Conservation (phyloP, 2,113 vertebrate genomes). For the Corapipo altera region DNA sequence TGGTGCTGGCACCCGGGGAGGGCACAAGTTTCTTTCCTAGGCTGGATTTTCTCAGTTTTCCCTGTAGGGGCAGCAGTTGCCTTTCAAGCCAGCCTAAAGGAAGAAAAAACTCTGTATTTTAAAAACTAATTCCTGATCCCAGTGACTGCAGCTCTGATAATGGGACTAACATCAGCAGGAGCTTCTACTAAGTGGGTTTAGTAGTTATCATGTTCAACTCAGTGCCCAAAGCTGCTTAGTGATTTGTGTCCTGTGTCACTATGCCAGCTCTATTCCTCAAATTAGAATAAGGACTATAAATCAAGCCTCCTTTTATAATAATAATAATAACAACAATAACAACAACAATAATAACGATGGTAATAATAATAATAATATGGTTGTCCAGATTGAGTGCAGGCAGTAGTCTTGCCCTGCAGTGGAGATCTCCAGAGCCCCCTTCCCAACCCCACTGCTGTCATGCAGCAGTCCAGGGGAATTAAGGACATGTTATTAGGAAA, state of each 20-base stretch:
- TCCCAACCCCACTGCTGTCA: not conserved
- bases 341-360: not conserved
- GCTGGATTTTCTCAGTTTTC: not conserved
- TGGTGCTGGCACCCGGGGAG: not conserved
- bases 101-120: not conserved
- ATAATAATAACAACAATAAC: fast-evolving
- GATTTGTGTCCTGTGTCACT: not conserved
- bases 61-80: constrained; percentile 30
- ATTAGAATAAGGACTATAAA: not conserved
- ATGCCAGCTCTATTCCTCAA: not conserved
- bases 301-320: not conserved
- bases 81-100: not conserved
- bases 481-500: not conserved
- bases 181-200: not conserved
- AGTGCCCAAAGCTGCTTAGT: not conserved
- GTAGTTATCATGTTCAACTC: not conserved
- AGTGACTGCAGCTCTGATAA: not conserved
- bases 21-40: not conserved
- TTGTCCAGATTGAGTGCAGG: not conserved
- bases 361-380: not conserved
- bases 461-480: not conserved
- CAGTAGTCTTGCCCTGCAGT: not conserved
- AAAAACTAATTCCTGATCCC: not conserved
- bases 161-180: not conserved
- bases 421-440: not conserved